A percentile compares a stretch with the other conserved stretches of the same genome.
Conservation (phyloP, 2,888 invertebrate species). For the Ochropleura plecta region DNA sequence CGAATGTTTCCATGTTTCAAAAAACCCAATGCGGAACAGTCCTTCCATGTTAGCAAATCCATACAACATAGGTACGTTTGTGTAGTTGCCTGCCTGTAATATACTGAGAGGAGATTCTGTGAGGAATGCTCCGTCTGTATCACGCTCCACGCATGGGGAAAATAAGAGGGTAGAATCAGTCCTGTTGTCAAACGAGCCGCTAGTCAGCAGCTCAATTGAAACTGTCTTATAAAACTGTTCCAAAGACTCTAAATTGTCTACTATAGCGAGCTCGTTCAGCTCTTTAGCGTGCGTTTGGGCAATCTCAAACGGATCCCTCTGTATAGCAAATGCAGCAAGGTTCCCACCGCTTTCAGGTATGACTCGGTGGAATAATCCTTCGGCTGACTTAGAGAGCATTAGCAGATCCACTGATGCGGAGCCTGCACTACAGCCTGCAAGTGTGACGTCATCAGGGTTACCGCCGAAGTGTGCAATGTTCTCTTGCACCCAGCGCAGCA, state of each 20-base stretch:
- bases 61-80: conserved; percentile 72
- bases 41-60: conserved; percentile 79
- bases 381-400: conserved; percentile 67
- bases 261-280: conserved; percentile 68
- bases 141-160: conserved; percentile 64
- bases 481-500: conserved; percentile 72
- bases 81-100: conserved; percentile 67
- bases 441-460: conserved; percentile 74
- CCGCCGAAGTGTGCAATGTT: conserved; percentile 75
- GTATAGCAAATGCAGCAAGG: conserved; percentile 64
- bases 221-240: conserved; percentile 75
- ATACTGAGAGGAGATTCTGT: conserved; percentile 71
- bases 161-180: conserved; percentile 62
- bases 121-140: conserved; percentile 68
- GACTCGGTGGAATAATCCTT: conserved; percentile 72
- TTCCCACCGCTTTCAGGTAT: conserved; percentile 74
- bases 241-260: conserved; percentile 70
- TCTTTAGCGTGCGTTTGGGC: conserved; percentile 69
- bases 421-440: conserved; percentile 72
- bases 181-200: conserved; percentile 52
- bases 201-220: conserved; percentile 65
- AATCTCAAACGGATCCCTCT: conserved; percentile 72
- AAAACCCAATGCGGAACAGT: conserved; percentile 63
- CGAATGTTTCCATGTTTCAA: conserved; percentile 67
- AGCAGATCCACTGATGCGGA: conserved; percentile 69